A percentile compares a stretch with the other conserved stretches of the same genome.
Evolutionary conservation across 1,140 invertebrate species (phyloP).

Genomic region (Temnothorax nylanderi): DNA sequence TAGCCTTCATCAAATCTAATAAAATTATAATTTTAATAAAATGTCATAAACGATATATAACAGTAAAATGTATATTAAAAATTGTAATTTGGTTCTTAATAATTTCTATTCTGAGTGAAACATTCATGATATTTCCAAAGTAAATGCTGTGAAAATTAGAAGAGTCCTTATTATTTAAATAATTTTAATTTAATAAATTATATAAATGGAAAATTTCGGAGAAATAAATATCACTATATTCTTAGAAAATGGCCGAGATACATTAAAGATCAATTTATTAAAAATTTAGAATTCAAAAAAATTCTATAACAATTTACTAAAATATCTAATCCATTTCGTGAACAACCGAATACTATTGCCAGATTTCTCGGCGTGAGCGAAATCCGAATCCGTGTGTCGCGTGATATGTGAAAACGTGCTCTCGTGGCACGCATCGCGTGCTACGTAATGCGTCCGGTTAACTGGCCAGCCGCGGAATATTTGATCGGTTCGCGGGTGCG

Average conservation of each 20-base stretch:
- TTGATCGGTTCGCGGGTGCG: conserved; percentile 10
- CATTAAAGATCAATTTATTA: not conserved
- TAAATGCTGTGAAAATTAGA: not conserved
- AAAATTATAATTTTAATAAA: not conserved
- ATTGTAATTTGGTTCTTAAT: not conserved
- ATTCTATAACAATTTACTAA: conserved; percentile 6
- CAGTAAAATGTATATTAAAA: not conserved
- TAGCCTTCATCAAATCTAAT: not conserved
- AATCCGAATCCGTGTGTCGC: conserved; percentile 65
- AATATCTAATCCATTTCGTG: conserved; percentile 37
- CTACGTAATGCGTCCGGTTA: not conserved
- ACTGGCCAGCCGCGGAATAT: conserved; percentile 26
- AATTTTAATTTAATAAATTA: conserved; percentile 4
- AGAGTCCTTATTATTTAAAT: not conserved
- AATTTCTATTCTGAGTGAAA: not conserved
- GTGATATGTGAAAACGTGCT: conserved; percentile 59
- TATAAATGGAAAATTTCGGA: not conserved
- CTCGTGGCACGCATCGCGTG: conserved; percentile 20
- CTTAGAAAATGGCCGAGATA: not conserved
- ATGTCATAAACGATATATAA: not conserved
- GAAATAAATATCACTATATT: not conserved
- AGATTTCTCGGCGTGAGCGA: conserved; percentile 47
- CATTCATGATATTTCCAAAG: not conserved
- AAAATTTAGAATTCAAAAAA: not conserved
- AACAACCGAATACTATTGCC: conserved; percentile 1